Evolutionary conservation across 37 sponge, comb jelly and placozoan species (phyloP).

Genomic region (Beroe ovata): DNA sequence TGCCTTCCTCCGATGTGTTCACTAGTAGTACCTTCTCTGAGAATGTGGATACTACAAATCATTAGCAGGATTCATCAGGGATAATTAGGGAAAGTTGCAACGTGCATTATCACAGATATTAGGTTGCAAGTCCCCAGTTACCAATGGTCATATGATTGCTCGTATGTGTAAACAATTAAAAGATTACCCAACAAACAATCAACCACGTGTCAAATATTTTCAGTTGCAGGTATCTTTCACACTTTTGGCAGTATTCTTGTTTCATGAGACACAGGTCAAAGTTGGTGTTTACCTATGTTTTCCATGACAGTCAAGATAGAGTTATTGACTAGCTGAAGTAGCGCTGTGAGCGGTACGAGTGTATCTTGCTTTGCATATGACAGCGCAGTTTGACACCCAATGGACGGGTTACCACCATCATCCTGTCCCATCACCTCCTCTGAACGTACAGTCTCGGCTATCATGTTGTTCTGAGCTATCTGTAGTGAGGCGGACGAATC

Average conservation of each 20-base stretch:
- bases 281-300: slow-evolving; percentile 29
- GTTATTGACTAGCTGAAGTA: slow-evolving; percentile 43
- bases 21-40: slow-evolving; percentile 64
- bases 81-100: too few relatives aligned
- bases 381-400: slow-evolving; percentile 59
- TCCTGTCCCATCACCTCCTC: neutral
- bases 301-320: slow-evolving; percentile 66
- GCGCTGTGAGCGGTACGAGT: slow-evolving; percentile 54
- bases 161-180: too few relatives aligned
- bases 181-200: too few relatives aligned
- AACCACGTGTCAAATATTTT: too few relatives aligned
- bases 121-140: too few relatives aligned
- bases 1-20: slow-evolving; percentile 25
- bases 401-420: neutral
- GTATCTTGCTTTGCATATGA: slow-evolving; percentile 43
- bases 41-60: too few relatives aligned
- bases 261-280: too few relatives aligned
- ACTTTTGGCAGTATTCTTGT: too few relatives aligned
- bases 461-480: neutral
- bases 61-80: too few relatives aligned
- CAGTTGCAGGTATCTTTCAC: too few relatives aligned
- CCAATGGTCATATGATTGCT: too few relatives aligned
- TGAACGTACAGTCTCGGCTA: neutral
- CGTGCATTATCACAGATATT: too few relatives aligned
- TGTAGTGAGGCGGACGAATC: neutral